Conservation (phyloP, 2,888 invertebrate species). For the Danaus chrysippus region DNA sequence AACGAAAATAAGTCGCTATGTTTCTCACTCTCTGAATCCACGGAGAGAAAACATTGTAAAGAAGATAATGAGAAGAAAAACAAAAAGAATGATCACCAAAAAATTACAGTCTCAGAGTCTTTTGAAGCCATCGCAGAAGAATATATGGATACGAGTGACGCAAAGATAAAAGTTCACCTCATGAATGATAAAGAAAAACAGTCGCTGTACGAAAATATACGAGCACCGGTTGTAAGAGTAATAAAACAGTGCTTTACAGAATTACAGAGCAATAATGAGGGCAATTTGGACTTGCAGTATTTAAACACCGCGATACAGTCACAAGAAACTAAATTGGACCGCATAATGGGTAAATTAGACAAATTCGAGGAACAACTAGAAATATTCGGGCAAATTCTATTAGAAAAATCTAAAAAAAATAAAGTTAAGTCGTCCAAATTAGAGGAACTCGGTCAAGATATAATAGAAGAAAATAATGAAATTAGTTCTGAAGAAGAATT, state of each 20-base stretch:
- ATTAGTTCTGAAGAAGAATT: conserved; percentile 51
- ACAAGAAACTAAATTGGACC: conserved; percentile 50
- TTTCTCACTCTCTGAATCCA: conserved; percentile 57
- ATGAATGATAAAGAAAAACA: conserved; percentile 64
- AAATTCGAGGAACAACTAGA: conserved; percentile 54
- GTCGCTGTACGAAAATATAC: conserved; percentile 55
- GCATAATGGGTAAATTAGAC: conserved; percentile 50
- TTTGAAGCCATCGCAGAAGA: conserved; percentile 63
- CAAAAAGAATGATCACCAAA: conserved; percentile 39
- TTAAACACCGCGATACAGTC: conserved; percentile 46
- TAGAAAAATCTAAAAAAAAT: conserved; percentile 28
- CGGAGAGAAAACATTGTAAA: conserved; percentile 48
- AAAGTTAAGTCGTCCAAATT: conserved; percentile 47
- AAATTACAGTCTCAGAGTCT: conserved; percentile 53
- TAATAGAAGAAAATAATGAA: conserved; percentile 43
- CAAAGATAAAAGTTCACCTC: conserved; percentile 63
- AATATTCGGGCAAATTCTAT: conserved; percentile 25
- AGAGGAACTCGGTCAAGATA: conserved; percentile 55
- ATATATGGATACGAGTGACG: conserved; percentile 44
- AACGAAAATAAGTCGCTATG: conserved; percentile 58
- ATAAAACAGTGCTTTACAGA: conserved; percentile 55
- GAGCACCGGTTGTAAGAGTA: conserved; percentile 53
- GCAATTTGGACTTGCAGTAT: conserved; percentile 40
- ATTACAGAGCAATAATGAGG: conserved; percentile 40
- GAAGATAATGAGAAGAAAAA: conserved; percentile 32